Percentiles rank a stretch among this genome's conserved stretches.
phyloP scores from a whole-genome alignment of 2,113 vertebrate genomes.

The Australoheros scitulus region DNA sequence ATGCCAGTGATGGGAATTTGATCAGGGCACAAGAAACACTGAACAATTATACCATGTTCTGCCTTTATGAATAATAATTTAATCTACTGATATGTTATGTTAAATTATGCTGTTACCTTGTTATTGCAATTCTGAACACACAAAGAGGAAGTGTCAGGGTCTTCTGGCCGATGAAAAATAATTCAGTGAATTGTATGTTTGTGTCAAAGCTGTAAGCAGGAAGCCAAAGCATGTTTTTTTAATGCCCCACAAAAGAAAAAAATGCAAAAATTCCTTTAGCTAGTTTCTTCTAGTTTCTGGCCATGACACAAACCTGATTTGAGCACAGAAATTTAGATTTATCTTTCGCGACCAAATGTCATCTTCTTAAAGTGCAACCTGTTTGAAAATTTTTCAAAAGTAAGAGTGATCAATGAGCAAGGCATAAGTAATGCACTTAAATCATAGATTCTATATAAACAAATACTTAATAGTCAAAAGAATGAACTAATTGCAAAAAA shows the following conservation, averaged over 20 bases:
- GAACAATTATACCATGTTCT: slow-evolving; percentile 3
- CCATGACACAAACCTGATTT: neutral
- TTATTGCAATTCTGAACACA: slow-evolving; percentile 39
- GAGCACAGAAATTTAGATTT: slow-evolving; percentile 11
- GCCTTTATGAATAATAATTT: slow-evolving; percentile 6
- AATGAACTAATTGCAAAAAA: neutral
- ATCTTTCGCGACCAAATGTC: slow-evolving; percentile 46
- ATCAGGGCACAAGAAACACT: slow-evolving; percentile 21
- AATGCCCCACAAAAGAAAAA: neutral
- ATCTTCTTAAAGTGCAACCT: slow-evolving; percentile 5
- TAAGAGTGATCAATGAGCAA: neutral
- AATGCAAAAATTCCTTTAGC: neutral
- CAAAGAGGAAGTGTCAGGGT: slow-evolving; percentile 16
- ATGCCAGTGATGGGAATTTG: slow-evolving; percentile 13
- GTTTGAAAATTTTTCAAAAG: slow-evolving; percentile 14
- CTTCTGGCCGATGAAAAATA: slow-evolving; percentile 44
- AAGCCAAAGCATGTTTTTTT: slow-evolving; percentile 54
- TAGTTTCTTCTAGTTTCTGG: neutral
- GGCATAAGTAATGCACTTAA: neutral
- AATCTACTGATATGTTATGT: slow-evolving; percentile 19
- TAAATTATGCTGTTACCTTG: slow-evolving; percentile 11
- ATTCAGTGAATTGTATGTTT: neutral
- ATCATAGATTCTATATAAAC: neutral
- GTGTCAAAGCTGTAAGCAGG: slow-evolving; percentile 14
- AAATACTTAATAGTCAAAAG: neutral